Percentiles rank a stretch among this genome's conserved stretches.
These are phyloP conservation scores for Trinorchestia longiramus DNA, from an alignment of 1,140 invertebrate species.

Conservation along the genomic window DNA sequence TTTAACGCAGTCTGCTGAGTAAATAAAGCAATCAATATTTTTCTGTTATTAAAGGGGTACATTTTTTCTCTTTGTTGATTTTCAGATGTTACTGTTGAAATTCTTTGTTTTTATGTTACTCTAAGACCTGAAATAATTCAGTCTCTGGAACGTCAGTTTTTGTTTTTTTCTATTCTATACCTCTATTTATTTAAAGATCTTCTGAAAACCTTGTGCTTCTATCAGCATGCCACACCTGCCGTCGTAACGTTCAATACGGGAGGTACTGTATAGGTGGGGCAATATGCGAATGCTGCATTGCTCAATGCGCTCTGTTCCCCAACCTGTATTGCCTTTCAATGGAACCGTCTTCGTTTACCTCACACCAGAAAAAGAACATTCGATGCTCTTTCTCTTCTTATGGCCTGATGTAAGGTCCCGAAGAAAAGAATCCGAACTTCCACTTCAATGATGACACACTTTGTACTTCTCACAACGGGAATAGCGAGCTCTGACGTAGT, in stretches of 20 bases:
- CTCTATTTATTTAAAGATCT: neutral
- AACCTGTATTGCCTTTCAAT: neutral
- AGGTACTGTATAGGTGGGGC: neutral
- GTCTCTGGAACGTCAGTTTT: neutral
- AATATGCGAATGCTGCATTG: slow-evolving; percentile 32
- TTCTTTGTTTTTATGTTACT: neutral
- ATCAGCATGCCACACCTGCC: neutral
- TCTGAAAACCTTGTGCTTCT: neutral
- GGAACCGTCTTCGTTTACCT: slow-evolving; percentile 48
- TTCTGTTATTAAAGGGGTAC: neutral
- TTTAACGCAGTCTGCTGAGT: neutral
- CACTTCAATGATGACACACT: neutral
- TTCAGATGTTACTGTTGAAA: neutral
- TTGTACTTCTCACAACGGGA: neutral
- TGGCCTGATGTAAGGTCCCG: neutral
- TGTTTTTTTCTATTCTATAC: neutral
- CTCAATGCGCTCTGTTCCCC: neutral
- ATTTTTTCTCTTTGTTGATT: neutral
- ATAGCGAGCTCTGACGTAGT: neutral
- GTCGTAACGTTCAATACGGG: neutral
- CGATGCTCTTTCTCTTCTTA: neutral
- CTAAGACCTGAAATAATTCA: neutral
- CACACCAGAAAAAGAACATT: neutral
- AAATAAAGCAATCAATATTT: neutral
- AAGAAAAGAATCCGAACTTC: neutral